A percentile compares a stretch with the other conserved stretches of the same genome.
Evolutionary conservation across 2,888 invertebrate species (phyloP).

Genomic region (Pimpla rufipes): DNA sequence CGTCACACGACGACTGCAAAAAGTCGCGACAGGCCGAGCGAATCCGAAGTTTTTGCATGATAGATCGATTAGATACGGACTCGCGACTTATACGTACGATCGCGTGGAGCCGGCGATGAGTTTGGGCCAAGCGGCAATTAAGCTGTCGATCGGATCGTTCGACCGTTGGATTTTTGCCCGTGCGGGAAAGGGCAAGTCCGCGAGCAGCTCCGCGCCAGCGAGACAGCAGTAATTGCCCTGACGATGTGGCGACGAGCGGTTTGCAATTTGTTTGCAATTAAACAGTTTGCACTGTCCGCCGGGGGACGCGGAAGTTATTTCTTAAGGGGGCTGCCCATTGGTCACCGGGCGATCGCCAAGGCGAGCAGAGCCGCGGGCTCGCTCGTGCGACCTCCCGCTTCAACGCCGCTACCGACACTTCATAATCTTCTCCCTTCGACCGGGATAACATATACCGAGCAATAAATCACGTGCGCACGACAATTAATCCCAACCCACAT

Average conservation of each 20-base stretch:
- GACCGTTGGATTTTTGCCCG: conserved; percentile 54
- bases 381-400: conserved; percentile 59
- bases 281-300: conserved; percentile 52
- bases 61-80: conserved; percentile 5
- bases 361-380: conserved; percentile 30
- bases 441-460: conserved; percentile 46
- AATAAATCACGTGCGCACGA: conserved; percentile 60
- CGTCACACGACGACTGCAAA: too few relatives aligned
- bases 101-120: conserved; percentile 27
- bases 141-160: conserved; percentile 51
- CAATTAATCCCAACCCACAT: conserved; percentile 55
- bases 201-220: conserved; percentile 7
- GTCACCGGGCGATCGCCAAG: conserved; percentile 18
- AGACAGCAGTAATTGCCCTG: conserved; percentile 52
- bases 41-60: background rate
- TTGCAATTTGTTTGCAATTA: conserved; percentile 67
- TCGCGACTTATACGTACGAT: background rate
- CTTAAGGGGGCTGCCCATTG: conserved; percentile 33
- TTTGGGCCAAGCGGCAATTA: conserved; percentile 47
- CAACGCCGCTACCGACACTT: background rate
- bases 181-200: conserved; percentile 26
- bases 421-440: conserved; percentile 8
- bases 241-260: conserved; percentile 56
- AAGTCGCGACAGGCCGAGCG: background rate
- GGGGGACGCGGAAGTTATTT: conserved; percentile 60